Evolutionary conservation across 2,113 vertebrate species (phyloP).

Genomic region (Tragelaphus imberbis): DNA sequence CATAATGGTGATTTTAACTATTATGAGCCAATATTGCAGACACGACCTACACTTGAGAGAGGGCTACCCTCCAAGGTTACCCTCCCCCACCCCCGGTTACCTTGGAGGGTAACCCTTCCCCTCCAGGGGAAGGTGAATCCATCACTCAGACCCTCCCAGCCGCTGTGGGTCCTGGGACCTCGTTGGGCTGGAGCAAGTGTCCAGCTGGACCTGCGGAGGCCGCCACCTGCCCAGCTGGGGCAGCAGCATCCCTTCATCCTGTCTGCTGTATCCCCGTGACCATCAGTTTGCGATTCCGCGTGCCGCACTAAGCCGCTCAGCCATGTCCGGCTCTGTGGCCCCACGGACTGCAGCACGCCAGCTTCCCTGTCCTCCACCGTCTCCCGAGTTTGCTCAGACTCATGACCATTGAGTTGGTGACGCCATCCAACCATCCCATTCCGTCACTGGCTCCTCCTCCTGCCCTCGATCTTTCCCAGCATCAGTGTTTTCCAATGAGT

Average conservation of each 20-base stretch:
- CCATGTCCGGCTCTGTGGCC: neutral
- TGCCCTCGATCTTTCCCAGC: neutral
- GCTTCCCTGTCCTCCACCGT: neutral
- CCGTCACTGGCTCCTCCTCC: neutral
- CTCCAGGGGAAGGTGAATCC: neutral
- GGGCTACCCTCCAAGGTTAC: no score
- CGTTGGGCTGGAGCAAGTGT: neutral
- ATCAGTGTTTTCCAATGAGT: neutral
- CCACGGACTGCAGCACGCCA: neutral
- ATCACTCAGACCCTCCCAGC: neutral
- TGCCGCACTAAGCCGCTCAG: neutral
- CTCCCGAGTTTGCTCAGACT: neutral
- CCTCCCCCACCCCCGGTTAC: no score
- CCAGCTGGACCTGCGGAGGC: neutral
- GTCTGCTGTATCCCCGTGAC: rapidly evolving
- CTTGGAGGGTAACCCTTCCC: no score
- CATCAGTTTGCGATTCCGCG: rapidly evolving
- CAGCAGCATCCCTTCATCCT: neutral
- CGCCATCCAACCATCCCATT: neutral
- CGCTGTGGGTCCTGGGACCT: neutral
- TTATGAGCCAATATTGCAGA: neutral
- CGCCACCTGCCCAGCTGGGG: neutral
- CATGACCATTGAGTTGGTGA: neutral
- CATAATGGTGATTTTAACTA: neutral
- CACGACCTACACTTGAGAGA: neutral